Evolutionary conservation across 1,140 invertebrate genomes (phyloP), one percentile per base, ranked within the genome.

Genomic region (Manduca sexta): DNA sequence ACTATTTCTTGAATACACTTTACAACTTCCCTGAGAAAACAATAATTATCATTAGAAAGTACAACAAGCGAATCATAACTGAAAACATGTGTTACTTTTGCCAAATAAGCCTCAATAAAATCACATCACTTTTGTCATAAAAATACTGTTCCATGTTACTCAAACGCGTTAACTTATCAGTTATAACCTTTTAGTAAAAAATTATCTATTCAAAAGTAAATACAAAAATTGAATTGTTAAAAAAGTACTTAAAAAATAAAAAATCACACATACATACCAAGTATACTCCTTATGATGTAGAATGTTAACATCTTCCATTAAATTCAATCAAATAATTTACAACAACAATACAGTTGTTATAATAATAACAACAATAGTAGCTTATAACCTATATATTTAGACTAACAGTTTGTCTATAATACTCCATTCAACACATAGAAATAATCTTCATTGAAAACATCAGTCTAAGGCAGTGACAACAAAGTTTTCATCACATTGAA

Each of bases 401-500:
- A 68, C 62, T 69, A 73, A 64, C 59, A 56, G 45, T 56, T 67
- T 62, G 50, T 65, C 52, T 69, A 72, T 77, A 76, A 76, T 78
- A 78, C 65, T 77, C 64, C 61, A 58, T 69, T 64, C 54, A 75
- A 74, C 65, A 61, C 54, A 78, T 69, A 73, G 64, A 73, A 77
- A 72, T 71, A 61, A 64, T 69, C 58, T 78, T 73, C 56, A 76
- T 74, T 77, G 63, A 75, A 75, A 79, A 79, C 66, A 73, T 81
- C 80, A 79, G 77, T 83, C 77, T 74, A 74, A 83, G 77, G 80
- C 77, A 84, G 80, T 81, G 80, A 76, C 71, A 76, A 81, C 60
- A 72, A 71, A 79, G 62, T 80, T 34, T 70, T 79, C 70, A 69
- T 75, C 66, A 50, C 52, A 52, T 52, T 41, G 30, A 59, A 66